A percentile compares a stretch with the other conserved stretches of the same genome.
These are phyloP conservation scores for Chionomys nivalis DNA, from an alignment of 2,113 vertebrate genomes.

Conservation along the genomic window DNA sequence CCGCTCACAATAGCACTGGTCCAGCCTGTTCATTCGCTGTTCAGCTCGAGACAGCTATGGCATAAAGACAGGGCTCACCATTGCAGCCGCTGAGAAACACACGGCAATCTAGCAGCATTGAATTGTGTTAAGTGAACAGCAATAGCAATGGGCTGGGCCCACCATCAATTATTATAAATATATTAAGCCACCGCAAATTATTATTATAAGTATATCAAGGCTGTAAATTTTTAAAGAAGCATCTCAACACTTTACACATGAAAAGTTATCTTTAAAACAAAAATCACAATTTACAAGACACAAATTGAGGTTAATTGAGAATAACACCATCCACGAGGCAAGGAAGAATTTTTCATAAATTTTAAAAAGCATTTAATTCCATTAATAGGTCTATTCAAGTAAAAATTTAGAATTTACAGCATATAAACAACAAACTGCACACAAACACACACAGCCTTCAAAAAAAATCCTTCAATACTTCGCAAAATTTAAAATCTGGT, in stretches of 20 bases:
- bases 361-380: conserved; percentile 8
- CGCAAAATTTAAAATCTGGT: neutral
- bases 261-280: conserved; percentile 10
- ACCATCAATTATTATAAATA: neutral
- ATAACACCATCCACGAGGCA: neutral
- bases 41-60: conserved; percentile 96
- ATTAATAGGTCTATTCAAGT: neutral
- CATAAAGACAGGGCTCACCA: conserved; percentile 68
- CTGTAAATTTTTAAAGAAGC: neutral
- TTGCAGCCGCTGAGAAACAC: neutral
- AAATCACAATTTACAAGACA: neutral
- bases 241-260: neutral
- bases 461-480: neutral
- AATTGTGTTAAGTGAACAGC: neutral
- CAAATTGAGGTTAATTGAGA: neutral
- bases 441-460: neutral
- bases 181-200: neutral
- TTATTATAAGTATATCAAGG: neutral
- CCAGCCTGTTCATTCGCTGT: conserved; percentile 97
- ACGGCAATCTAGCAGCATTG: neutral
- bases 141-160: neutral
- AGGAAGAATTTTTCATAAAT: neutral
- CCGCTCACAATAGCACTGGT: conserved; percentile 98
- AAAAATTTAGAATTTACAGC: conserved; percentile 4
- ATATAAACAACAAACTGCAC: neutral